phyloP scores from a whole-genome alignment of 2,888 invertebrate species.

The Eristalis arbustorum region DNA sequence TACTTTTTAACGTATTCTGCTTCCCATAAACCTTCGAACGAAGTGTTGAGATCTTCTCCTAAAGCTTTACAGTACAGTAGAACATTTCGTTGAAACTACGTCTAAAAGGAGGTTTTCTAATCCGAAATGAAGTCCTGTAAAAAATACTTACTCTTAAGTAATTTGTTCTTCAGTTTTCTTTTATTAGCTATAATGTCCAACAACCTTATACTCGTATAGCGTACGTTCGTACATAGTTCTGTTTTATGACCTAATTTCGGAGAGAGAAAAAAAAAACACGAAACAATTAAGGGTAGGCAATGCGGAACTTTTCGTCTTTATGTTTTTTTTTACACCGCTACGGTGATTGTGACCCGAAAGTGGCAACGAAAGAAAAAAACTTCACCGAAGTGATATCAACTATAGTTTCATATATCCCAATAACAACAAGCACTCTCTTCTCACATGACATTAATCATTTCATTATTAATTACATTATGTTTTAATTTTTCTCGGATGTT shows the following conservation, averaged over 20 bases:
- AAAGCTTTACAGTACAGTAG: too few relatives aligned
- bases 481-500: constrained; percentile 65
- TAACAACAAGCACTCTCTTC: constrained; percentile 32
- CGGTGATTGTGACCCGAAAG: constrained; percentile 8
- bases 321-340: constrained; percentile 7
- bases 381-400: constrained; percentile 8
- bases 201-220: neutral
- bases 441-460: constrained; percentile 67
- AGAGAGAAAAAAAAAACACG: neutral
- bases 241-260: constrained; percentile 22
- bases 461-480: constrained; percentile 59
- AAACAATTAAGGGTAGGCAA: constrained; percentile 10
- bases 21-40: neutral
- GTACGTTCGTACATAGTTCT: constrained; percentile 3
- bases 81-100: too few relatives aligned
- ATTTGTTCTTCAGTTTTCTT: neutral
- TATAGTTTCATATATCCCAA: constrained; percentile 10
- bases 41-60: neutral
- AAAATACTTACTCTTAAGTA: neutral
- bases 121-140: neutral
- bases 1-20: too few relatives aligned
- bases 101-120: neutral
- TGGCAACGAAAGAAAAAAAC: neutral
- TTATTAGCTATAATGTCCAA: neutral
- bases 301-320: constrained; percentile 2